phyloP scores from a whole-genome alignment of 2,797 vertebrate genomes.

The Parauchenoglanis punctatus region DNA sequence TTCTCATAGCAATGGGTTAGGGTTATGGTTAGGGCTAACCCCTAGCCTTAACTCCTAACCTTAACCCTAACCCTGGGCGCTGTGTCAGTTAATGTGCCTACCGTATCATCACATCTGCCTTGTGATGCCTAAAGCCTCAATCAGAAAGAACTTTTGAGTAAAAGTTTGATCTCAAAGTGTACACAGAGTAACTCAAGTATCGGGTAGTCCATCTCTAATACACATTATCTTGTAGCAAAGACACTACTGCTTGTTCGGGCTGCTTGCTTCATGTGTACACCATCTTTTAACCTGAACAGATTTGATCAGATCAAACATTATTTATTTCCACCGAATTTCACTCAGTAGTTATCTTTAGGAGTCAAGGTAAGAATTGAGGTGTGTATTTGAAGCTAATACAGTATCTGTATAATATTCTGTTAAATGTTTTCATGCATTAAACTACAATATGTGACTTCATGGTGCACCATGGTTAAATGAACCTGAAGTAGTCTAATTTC shows the following conservation, averaged over 20 bases:
- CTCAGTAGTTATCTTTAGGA: neutral
- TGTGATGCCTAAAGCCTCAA: neutral
- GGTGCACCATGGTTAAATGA: neutral
- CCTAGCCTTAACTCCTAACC: too few species aligned
- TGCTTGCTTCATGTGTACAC: neutral
- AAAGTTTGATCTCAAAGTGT: neutral
- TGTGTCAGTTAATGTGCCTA: neutral
- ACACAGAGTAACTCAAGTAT: neutral
- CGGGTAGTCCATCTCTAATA: too few species aligned
- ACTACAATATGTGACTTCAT: neutral
- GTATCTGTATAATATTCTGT: neutral
- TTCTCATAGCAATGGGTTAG: neutral
- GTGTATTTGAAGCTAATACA: neutral
- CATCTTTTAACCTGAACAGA: neutral
- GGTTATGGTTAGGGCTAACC: too few species aligned
- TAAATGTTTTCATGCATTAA: neutral
- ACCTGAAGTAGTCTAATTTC: neutral
- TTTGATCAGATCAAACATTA: neutral
- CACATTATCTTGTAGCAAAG: neutral
- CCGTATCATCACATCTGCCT: neutral
- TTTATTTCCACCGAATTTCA: neutral
- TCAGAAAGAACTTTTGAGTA: neutral
- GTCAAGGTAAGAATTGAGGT: neutral
- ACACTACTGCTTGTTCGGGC: neutral
- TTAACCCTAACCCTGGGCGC: neutral